phyloP scores from a whole-genome alignment of 2,113 vertebrate species.

The Kobus ellipsiprymnus region DNA sequence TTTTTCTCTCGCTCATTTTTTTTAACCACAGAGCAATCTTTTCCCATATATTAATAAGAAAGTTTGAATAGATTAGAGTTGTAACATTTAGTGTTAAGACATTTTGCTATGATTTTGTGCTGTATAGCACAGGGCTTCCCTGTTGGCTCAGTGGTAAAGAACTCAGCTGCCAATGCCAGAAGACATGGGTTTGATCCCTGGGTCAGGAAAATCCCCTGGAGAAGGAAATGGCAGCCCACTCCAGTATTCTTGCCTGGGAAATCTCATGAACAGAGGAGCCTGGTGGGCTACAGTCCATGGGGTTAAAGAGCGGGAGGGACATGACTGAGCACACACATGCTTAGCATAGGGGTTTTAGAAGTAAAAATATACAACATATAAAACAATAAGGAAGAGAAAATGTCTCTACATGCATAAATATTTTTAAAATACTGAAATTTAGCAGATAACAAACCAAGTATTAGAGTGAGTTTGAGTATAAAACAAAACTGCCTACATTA shows the following conservation, averaged over 20 bases:
- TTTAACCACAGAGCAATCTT: not conserved
- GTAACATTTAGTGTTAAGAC: not conserved
- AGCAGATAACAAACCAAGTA: not conserved
- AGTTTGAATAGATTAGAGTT: not conserved
- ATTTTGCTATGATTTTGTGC: constrained; percentile 1
- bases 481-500: not conserved
- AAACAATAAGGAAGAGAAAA: constrained; percentile 14
- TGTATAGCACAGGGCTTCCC: not conserved
- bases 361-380: not conserved
- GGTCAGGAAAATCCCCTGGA: not conserved
- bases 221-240: not conserved
- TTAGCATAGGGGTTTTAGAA: not conserved
- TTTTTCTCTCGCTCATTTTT: not conserved
- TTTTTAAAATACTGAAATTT: not conserved
- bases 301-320: not conserved
- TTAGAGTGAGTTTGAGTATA: not conserved
- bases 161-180: not conserved
- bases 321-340: not conserved
- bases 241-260: not conserved
- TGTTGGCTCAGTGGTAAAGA: not conserved
- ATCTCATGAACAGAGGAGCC: not conserved
- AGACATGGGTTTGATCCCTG: not conserved
- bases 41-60: not conserved
- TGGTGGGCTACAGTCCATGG: not conserved
- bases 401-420: not conserved